These are phyloP conservation scores for Apolygus lucorum DNA, from an alignment of 1,140 invertebrate genomes.

Conservation along the genomic window DNA sequence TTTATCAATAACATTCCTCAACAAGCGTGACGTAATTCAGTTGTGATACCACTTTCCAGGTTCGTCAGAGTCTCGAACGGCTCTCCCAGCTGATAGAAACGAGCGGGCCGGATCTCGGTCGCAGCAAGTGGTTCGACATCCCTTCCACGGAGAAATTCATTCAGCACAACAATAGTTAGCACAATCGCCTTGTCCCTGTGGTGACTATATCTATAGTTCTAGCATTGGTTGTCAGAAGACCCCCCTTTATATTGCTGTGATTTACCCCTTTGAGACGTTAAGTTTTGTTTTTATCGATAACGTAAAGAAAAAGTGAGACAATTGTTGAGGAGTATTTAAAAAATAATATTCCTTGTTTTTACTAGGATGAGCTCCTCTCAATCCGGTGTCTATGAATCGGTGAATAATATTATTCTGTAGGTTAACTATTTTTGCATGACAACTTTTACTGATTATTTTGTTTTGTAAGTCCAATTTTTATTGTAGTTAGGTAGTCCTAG, in stretches of 20 bases:
- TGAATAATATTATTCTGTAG: too few species aligned
- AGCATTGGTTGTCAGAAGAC: background rate
- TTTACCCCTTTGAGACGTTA: background rate
- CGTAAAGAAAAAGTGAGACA: background rate
- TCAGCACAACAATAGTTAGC: slow-evolving; percentile 21
- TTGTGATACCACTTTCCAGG: too few species aligned
- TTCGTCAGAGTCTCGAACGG: slow-evolving; percentile 29
- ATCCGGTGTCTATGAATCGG: too few species aligned
- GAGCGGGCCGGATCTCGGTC: slow-evolving; percentile 1
- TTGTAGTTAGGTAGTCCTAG: too few species aligned
- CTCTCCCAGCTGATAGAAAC: slow-evolving; percentile 28
- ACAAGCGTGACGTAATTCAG: too few species aligned
- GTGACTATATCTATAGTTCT: background rate
- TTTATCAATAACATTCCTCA: too few species aligned
- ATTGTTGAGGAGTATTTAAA: background rate
- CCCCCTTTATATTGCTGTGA: slow-evolving; percentile 1
- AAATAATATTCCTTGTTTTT: background rate
- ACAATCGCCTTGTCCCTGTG: slow-evolving; percentile 3
- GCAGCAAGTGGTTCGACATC: slow-evolving; percentile 13
- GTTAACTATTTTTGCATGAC: background rate
- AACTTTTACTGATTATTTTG: background rate
- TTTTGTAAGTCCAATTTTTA: background rate
- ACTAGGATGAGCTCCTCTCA: too few species aligned
- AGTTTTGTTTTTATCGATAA: background rate
- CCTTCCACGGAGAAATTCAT: background rate